Conservation (phyloP, 2,888 invertebrate species). For the Phragmatobia fuliginosa region DNA sequence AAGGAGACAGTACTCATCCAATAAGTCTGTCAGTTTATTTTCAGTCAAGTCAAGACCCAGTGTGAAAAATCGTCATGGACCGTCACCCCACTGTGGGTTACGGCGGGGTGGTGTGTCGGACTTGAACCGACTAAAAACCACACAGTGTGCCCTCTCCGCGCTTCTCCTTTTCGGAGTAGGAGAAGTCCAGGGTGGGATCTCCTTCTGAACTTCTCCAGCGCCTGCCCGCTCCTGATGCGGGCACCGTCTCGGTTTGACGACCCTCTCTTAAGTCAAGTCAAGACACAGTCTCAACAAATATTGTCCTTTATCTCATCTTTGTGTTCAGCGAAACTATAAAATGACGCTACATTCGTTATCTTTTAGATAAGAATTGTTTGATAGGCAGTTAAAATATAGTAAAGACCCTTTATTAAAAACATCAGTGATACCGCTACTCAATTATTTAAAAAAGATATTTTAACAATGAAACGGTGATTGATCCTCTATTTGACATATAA, state of each 20-base stretch:
- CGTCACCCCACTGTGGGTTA: too few relatives aligned
- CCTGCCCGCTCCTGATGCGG: too few relatives aligned
- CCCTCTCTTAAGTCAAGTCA: neutral
- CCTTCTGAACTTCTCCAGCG: too few relatives aligned
- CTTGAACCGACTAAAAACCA: too few relatives aligned
- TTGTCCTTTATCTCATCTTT: neutral
- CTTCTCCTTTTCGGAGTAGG: too few relatives aligned
- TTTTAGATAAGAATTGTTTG: neutral
- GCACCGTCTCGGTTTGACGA: too few relatives aligned
- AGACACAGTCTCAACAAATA: neutral
- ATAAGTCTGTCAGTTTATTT: neutral
- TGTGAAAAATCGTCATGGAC: too few relatives aligned
- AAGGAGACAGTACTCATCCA: too few relatives aligned
- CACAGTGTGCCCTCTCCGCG: too few relatives aligned
- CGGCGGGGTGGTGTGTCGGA: too few relatives aligned
- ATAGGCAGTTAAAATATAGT: neutral
- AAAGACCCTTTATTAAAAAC: neutral
- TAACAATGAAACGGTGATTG: neutral
- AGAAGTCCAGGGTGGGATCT: too few relatives aligned
- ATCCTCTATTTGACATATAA: neutral
- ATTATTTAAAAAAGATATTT: neutral
- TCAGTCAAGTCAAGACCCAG: neutral
- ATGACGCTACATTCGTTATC: neutral
- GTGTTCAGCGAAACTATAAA: neutral
- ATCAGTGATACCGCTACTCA: neutral